Base-by-base conservation (phyloP, 2,113 vertebrate genomes). In the Oryzias curvinotus region DNA sequence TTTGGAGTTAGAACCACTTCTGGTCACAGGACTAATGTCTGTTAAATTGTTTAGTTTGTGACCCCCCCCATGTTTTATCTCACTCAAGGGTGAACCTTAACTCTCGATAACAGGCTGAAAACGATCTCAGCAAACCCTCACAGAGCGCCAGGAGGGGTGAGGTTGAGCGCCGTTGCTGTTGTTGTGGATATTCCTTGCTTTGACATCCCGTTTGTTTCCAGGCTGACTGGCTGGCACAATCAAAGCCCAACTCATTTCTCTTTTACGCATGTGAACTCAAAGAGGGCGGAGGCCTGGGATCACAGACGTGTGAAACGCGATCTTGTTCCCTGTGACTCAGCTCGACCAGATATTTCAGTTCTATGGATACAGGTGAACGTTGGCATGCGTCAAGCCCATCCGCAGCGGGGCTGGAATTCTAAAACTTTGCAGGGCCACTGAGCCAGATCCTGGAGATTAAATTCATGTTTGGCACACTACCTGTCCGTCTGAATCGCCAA, bases 391-490 rank as follows among this genome's bases (percentile, higher is more conserved):
- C 62, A 80, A 76, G 50, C 70, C 67, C 77, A 80, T 73, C 62
- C 69, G 59, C 60, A 1, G 36, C 25, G 53, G 73, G 73, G 47
- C 68, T 64, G 80, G 76, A 79, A 36, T 76, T 70, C 46, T 68
- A 75, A 71, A 74, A 71, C 70, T 72, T 55, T 68, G 78, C 70
- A 70, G 79, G 80, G 52, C 57, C 69, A 79, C 65, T 81, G 85
- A 85, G 71, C 75, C 84, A 65, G 73, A 73, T 68, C 69, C 61
- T 55, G 71, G 63, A 78, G 74, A 87, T 85, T 86, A 69, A 86
- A 82, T 85, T 78, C 80, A 88, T 89, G 87, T 83, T 87, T 89
- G 86, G 86, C 84, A 83, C 72, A 10, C 62, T 47, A 80, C 76
- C 73, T 76, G 14, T 78, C 65, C 68, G 19, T 63, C 72, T 85